These are phyloP conservation scores for Dryadula phaetusa DNA, from an alignment of 2,888 invertebrate species.

Conservation along the genomic window DNA sequence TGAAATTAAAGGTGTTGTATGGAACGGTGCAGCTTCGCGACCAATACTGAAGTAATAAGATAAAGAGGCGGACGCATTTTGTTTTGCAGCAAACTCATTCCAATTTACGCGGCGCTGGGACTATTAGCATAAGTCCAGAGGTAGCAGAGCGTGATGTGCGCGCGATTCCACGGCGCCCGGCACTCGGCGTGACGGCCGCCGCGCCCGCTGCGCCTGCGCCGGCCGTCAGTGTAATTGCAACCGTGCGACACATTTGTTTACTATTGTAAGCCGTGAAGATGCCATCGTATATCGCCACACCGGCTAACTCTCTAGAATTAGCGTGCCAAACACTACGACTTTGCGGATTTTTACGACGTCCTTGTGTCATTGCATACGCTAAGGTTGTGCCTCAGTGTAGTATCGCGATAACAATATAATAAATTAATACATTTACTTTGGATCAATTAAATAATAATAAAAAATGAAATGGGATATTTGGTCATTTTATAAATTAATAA, in stretches of 20 bases:
- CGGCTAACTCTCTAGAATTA: constrained; percentile 76
- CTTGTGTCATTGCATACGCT: constrained; percentile 31
- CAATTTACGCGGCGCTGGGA: constrained; percentile 80
- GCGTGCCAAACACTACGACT: constrained; percentile 61
- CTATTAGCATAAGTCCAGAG: constrained; percentile 82
- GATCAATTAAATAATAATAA: background rate
- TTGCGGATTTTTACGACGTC: constrained; percentile 46
- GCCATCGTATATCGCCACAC: constrained; percentile 74
- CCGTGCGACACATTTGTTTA: constrained; percentile 82
- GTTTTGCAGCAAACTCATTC: constrained; percentile 77
- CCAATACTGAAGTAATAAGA: constrained; percentile 75
- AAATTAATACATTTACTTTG: background rate
- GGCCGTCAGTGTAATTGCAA: constrained; percentile 70
- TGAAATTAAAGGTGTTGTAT: constrained; percentile 43
- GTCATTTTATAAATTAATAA: too few species aligned
- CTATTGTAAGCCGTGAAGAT: constrained; percentile 83
- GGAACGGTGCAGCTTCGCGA: constrained; percentile 53
- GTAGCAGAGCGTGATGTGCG: constrained; percentile 74
- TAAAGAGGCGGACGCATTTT: constrained; percentile 80
- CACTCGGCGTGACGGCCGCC: constrained; percentile 65
- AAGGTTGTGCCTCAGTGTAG: background rate
- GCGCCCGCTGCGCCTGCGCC: constrained; percentile 51
- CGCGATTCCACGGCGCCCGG: constrained; percentile 70
- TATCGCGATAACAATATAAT: background rate
- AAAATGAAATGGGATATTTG: background rate